Evolutionary conservation across 2,113 vertebrate species (phyloP).

Genomic region (Alethe diademata): DNA sequence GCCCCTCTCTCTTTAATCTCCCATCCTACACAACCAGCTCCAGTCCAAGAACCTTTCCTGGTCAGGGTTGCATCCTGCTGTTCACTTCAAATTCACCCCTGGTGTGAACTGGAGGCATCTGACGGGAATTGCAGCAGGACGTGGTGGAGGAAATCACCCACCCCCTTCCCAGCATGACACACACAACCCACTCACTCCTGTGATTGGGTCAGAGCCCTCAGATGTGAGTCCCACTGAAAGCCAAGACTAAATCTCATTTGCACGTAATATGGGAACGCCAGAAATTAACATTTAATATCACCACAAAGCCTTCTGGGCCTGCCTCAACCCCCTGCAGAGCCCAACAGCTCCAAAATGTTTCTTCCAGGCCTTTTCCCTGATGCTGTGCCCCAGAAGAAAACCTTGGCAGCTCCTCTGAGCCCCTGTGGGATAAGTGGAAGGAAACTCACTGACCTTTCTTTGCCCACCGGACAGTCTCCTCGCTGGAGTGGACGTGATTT

Average conservation of each 20-base stretch:
- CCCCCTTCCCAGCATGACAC: not conserved
- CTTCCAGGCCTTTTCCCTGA: not conserved
- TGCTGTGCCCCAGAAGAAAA: not conserved
- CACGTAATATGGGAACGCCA: not conserved
- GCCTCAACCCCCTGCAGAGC: slow-evolving; percentile 44
- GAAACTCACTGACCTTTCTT: slow-evolving; percentile 83
- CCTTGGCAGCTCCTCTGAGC: not conserved
- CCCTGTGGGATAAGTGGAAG: not conserved
- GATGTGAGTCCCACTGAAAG: slow-evolving; percentile 7
- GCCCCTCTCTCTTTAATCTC: not conserved
- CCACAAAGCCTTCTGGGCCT: slow-evolving; percentile 60
- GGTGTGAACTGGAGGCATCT: not conserved
- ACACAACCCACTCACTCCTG: not conserved
- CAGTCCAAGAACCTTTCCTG: not conserved
- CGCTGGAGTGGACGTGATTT: slow-evolving; percentile 80
- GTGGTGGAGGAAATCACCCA: not conserved
- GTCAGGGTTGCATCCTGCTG: not conserved
- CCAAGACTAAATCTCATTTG: slow-evolving; percentile 63
- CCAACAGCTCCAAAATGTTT: slow-evolving; percentile 38
- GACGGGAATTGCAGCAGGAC: not conserved
- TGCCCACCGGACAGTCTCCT: slow-evolving; percentile 72
- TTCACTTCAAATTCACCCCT: not conserved
- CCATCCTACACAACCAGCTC: not conserved
- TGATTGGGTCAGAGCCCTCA: slow-evolving; percentile 5
- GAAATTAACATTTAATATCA: slow-evolving; percentile 73